A percentile compares a stretch with the other conserved stretches of the same genome.
phyloP scores from a whole-genome alignment of 92 coral and sea anemone genomes.

The Palythoa caribaeorum region DNA sequence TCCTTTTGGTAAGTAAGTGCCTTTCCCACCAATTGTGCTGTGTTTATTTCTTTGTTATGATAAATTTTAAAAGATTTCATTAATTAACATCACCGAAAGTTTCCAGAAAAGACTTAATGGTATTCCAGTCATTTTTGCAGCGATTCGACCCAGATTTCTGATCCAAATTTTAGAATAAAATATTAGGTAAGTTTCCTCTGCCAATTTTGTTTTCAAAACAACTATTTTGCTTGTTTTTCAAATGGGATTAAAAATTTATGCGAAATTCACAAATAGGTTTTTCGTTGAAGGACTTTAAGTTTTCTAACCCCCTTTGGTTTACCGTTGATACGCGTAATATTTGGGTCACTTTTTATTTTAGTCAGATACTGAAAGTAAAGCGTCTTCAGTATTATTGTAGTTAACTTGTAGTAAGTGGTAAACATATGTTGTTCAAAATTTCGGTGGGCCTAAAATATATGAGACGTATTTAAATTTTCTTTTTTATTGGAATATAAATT shows the following conservation, averaged over 20 bases:
- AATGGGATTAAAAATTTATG: constrained; percentile 40
- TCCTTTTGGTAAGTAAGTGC: constrained; percentile 20
- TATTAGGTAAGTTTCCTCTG: background rate
- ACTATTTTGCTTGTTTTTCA: constrained; percentile 10
- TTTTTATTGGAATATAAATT: background rate
- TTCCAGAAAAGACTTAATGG: background rate
- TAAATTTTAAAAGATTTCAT: background rate
- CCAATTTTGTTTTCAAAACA: background rate
- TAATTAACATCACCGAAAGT: background rate
- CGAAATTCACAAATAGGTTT: constrained; percentile 23
- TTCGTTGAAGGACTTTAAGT: background rate
- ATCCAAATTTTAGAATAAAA: background rate
- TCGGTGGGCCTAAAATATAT: background rate
- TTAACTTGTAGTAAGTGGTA: background rate
- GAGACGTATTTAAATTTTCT: background rate
- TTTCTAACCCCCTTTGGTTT: background rate
- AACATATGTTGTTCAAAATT: background rate
- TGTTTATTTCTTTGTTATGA: background rate
- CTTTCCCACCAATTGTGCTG: background rate
- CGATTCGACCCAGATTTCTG: background rate
- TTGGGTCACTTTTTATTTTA: background rate
- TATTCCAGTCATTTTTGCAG: background rate
- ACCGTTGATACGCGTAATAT: background rate
- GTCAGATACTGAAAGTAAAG: background rate
- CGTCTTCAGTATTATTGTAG: background rate